Percentiles rank a stretch among this genome's conserved stretches.
These are phyloP conservation scores for Artibeus lituratus DNA, from an alignment of 2,797 vertebrate species.

Conservation along the genomic window DNA sequence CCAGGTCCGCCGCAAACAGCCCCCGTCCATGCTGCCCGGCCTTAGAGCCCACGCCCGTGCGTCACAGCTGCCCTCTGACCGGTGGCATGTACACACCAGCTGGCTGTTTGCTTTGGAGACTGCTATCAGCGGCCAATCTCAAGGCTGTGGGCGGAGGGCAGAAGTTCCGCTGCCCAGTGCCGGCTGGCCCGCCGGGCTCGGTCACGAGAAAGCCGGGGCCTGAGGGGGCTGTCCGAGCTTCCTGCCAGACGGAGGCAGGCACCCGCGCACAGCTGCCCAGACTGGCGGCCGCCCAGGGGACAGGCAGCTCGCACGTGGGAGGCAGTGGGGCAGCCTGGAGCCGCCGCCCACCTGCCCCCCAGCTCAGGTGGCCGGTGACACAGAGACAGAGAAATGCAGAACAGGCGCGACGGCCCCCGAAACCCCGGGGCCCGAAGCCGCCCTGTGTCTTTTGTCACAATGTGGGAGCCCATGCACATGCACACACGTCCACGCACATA, in stretches of 20 bases:
- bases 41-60: fast-evolving
- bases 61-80: background rate
- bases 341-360: fast-evolving
- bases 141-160: background rate
- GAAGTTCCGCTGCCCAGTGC: too few relatives aligned
- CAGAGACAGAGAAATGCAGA: fast-evolving
- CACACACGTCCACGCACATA: too few relatives aligned
- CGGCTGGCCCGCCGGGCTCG: background rate
- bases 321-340: fast-evolving
- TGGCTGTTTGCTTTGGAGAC: background rate
- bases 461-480: fast-evolving
- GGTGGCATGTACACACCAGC: fast-evolving
- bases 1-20: background rate
- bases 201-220: fast-evolving
- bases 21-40: fast-evolving
- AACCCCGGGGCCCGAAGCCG: background rate
- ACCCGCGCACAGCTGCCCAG: background rate
- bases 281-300: too few relatives aligned
- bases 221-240: fast-evolving
- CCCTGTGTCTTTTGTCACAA: fast-evolving
- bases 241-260: background rate
- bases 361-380: fast-evolving
- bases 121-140: background rate
- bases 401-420: fast-evolving
- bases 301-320: fast-evolving